Evolutionary conservation across 2,888 invertebrate genomes (phyloP).

Genomic region (Lysandra bellargus): DNA sequence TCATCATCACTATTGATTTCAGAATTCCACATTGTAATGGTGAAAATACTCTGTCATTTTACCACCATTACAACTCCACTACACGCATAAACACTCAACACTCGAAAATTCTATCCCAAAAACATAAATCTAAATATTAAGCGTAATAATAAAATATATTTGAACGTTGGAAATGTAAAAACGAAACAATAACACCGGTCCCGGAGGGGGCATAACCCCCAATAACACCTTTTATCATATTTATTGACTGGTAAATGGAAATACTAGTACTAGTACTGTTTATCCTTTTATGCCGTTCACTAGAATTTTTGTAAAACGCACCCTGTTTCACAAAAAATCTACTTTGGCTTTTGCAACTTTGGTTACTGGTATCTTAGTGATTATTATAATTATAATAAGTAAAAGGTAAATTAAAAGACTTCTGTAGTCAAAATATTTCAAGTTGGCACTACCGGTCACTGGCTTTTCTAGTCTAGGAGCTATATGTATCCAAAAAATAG

Average conservation of each 20-base stretch:
- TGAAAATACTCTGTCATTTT: not conserved
- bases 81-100: constrained; percentile 14
- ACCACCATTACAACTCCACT: not conserved
- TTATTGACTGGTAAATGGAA: constrained; percentile 78
- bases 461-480: no score
- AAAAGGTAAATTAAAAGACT: no score
- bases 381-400: no score
- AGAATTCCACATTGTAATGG: not conserved
- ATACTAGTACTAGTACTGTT: constrained; percentile 60
- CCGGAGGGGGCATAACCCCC: constrained; percentile 72
- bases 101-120: constrained; percentile 17
- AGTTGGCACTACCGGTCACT: no score
- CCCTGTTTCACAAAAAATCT: no score
- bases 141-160: constrained; percentile 70
- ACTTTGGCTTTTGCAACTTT: no score
- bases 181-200: constrained; percentile 73
- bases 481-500: no score
- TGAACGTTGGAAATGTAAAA: constrained; percentile 66
- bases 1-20: not conserved
- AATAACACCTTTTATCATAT: constrained; percentile 80
- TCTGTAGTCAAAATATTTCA: no score
- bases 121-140: constrained; percentile 69
- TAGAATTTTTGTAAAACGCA: not conserved
- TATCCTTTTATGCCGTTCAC: constrained; percentile 41
- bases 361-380: no score